phyloP scores from a whole-genome alignment of 1,140 invertebrate species.

The Potamilus streckersoni region DNA sequence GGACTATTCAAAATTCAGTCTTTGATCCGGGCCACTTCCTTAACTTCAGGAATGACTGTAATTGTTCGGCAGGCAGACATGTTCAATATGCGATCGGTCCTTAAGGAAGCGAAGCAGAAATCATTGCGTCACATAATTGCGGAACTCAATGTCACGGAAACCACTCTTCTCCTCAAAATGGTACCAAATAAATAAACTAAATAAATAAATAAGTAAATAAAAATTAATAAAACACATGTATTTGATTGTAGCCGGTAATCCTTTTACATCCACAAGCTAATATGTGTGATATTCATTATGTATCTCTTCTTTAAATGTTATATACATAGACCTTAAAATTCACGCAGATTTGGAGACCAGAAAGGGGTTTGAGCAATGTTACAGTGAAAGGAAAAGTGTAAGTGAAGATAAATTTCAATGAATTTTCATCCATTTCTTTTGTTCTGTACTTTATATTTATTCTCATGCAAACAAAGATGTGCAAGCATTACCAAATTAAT shows the following conservation, averaged over 20 bases:
- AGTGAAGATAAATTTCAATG: no score
- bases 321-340: neutral
- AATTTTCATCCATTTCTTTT: no score
- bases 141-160: slow-evolving; percentile 53
- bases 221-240: neutral
- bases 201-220: slow-evolving; percentile 1
- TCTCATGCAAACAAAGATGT: neutral
- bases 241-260: neutral
- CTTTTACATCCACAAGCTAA: neutral
- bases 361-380: neutral
- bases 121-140: slow-evolving; percentile 59
- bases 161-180: slow-evolving; percentile 60
- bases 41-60: slow-evolving; percentile 18
- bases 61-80: slow-evolving; percentile 47
- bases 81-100: slow-evolving; percentile 49
- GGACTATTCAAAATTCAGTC: slow-evolving; percentile 30
- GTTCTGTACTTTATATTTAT: no score
- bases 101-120: slow-evolving; percentile 58
- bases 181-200: slow-evolving; percentile 31
- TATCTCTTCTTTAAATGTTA: neutral
- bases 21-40: slow-evolving; percentile 17
- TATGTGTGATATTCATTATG: neutral
- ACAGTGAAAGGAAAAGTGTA: no score
- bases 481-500: neutral
- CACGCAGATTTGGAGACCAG: neutral